A percentile compares a stretch with the other conserved stretches of the same genome.
Conservation (phyloP, 2,113 vertebrate genomes). For the Noturus placidus region DNA sequence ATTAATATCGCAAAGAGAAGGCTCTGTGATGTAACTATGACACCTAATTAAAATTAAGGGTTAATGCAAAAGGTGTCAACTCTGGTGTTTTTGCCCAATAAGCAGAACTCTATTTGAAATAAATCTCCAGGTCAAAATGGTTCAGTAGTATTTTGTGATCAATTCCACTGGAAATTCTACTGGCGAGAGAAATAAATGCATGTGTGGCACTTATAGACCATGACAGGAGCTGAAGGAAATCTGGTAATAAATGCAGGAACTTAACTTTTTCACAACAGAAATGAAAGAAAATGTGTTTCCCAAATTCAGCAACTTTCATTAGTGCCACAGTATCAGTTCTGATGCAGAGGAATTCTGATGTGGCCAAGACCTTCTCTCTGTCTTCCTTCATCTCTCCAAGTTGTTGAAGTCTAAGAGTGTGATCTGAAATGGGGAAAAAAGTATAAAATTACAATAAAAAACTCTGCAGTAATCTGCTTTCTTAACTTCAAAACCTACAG, state of each 20-base stretch:
- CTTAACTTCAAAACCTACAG: neutral
- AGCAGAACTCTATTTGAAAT: constrained; percentile 1
- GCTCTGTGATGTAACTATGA: neutral
- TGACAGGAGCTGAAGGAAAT: constrained; percentile 36
- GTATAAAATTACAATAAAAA: neutral
- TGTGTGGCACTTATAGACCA: constrained; percentile 26
- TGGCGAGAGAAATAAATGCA: constrained; percentile 27
- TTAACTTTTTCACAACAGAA: constrained; percentile 12
- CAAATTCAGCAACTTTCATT: constrained; percentile 38
- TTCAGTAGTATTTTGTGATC: constrained; percentile 25
- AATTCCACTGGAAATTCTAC: constrained; percentile 24
- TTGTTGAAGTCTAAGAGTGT: neutral
- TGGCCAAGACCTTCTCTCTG: neutral
- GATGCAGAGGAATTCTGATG: constrained; percentile 7
- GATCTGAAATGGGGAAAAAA: neutral
- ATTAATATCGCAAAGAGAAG: neutral
- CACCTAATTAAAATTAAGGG: neutral
- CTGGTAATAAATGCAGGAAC: constrained; percentile 3
- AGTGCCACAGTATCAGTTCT: constrained; percentile 3
- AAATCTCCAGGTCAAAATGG: constrained; percentile 19
- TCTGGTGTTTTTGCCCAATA: neutral
- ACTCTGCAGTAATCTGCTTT: neutral
- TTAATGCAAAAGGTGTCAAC: constrained; percentile 12
- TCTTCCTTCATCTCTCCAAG: neutral
- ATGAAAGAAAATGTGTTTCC: constrained; percentile 2